Evolutionary conservation across 2,113 vertebrate species (phyloP).

Genomic region (Grantiella picta): DNA sequence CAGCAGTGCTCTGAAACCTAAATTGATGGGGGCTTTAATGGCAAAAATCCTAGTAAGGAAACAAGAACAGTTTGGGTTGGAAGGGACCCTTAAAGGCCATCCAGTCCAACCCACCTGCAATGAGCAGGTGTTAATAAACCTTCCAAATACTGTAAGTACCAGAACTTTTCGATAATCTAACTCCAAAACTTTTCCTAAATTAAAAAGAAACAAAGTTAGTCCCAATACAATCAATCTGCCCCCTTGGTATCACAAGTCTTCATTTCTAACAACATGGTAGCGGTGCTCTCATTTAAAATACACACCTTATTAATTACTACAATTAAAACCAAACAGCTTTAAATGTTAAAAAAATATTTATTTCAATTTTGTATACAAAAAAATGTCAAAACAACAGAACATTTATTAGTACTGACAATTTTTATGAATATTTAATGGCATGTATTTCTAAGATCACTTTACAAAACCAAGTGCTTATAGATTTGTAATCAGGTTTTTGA

Average conservation of each 20-base stretch:
- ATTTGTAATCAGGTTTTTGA: background rate
- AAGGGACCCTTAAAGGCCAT: background rate
- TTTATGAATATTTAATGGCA: background rate
- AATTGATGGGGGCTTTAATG: fast-evolving
- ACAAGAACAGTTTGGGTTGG: background rate
- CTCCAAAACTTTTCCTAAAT: background rate
- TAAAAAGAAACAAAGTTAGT: background rate
- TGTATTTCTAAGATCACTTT: background rate
- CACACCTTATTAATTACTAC: background rate
- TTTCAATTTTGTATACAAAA: constrained; percentile 1
- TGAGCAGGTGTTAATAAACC: background rate
- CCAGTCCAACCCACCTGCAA: background rate
- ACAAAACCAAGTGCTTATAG: background rate
- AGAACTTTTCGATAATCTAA: background rate
- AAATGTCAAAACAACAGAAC: background rate
- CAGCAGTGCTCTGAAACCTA: background rate
- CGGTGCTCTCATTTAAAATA: background rate
- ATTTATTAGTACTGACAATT: background rate
- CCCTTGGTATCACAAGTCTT: background rate
- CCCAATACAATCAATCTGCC: background rate
- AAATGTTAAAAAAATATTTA: constrained; percentile 38
- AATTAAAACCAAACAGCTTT: background rate
- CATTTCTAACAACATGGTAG: background rate
- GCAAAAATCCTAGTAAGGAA: background rate
- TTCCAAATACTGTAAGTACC: background rate